Evolutionary conservation across 2,888 invertebrate species (phyloP), one percentile per base, ranked within the genome.

Genomic region (Heliconius hortense): DNA sequence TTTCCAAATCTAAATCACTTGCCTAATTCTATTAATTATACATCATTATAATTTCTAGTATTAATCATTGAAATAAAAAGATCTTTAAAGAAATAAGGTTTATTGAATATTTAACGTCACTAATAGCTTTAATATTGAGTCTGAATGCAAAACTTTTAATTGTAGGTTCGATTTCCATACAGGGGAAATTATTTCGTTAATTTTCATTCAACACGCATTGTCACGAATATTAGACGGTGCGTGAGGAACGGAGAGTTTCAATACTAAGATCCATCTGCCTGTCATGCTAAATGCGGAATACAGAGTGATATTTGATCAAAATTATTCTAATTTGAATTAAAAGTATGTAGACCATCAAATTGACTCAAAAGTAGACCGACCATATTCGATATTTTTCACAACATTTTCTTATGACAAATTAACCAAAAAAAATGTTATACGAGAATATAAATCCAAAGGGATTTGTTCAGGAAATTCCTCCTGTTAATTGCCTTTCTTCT

Each of bases 401-500:
- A 64, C 4, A 4, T n/a, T 31, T 64, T n/a, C 35, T 7, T 24
- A 24, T 39, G 35, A 24, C 66, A 66, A 21, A 63, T 2, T 15
- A 66, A 15, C 2, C 24, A 66, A 24, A 39, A 66, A 31, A 39
- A 24, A 35, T 39, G 39, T 66, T 39, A 39, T 39, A 39, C 8
- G 24, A 39, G 15, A 15, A 43, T 43, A 66, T 66, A 64, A 26
- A 63, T 75, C 39, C 26, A n/a, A 71, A 60, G 71, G 39, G 71
- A 71, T 26, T 43, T 60, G 73, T 73, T 73, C 66, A 72, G 69
- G 72, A 63, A 64, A 74, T 75, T 73, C 68, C 53, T 26, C 39
- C 24, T 28, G 68, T 72, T 74, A 69, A 77, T 72, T 67, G 76
- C 66, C 31, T 39, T 75, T 75, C 71, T 75, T 75, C 56, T 75